Base-by-base conservation (phyloP, 2,888 invertebrate species). In the Argyresthia albistria region DNA sequence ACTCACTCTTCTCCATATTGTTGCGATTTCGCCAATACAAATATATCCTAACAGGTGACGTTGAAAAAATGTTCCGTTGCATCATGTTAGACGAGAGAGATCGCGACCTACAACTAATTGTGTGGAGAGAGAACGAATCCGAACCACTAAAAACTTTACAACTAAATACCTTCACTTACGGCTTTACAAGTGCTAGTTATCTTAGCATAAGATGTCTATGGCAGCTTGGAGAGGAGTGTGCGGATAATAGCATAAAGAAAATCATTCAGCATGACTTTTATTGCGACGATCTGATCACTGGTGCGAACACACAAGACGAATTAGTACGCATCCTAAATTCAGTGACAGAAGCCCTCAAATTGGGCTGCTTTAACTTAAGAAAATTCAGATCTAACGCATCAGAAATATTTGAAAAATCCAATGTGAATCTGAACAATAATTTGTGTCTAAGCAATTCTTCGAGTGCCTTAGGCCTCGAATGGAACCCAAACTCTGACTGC, bases 61-160 rank as follows among this genome's bases (percentile, higher is more conserved):
- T 54, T 8, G 51, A 54, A 12, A 54, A 73, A 57, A 73, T 73
- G 46, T 47, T 12, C n/a, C 35, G 47, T 11, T 12, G n/a, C 12
- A 35, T 47, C 8, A 14, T 35, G 14, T n/a, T 47, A 9, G 12
- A 45, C 35, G 12, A 43, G 37, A 8, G 14, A 8, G 39, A 53
- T 43, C 48, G 53, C 9, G 16, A 49, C 37, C 15, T 52, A 25
- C 51, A 55, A 47, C 14, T 47, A n/a, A 55, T 55, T 11, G 36
- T 55, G 7, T 53, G 55, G 55, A 12, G 53, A 7, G 54, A 54
- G 12, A 35, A 51, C 12, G 50, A 50, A 14, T 15, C 15, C 14
- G 10, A 47, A n/a, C 53, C 53, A 35, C 8, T 55, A 1, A 16
- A 48, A 39, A 51, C 53, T 14, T 10, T 48, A 7, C 14, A 46